These are phyloP conservation scores for Zeugodacus cucurbitae DNA, from an alignment of 1,140 invertebrate species.

Conservation along the genomic window DNA sequence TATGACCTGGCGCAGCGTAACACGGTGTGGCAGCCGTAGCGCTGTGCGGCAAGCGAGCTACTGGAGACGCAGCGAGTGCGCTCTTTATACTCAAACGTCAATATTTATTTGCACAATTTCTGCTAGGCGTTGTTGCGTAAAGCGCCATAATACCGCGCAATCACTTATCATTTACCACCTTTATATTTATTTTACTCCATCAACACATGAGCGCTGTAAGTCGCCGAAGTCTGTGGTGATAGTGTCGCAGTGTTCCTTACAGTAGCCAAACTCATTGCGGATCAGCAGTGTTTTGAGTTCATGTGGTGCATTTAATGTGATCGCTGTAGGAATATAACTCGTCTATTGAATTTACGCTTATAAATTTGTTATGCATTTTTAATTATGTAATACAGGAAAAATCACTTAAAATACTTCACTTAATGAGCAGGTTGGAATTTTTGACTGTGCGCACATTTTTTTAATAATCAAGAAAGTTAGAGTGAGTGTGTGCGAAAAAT, in stretches of 20 bases:
- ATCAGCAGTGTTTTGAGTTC: neutral
- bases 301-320: neutral
- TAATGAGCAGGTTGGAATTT: no score
- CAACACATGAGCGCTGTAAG: no score
- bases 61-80: neutral
- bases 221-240: neutral
- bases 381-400: no score
- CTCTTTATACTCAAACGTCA: neutral
- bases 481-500: no score
- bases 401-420: no score
- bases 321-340: neutral
- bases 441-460: no score
- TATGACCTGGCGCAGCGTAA: constrained; percentile 3
- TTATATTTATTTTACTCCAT: neutral
- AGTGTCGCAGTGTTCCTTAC: neutral
- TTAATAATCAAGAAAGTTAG: no score
- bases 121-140: constrained; percentile 42
- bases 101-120: constrained; percentile 23
- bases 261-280: neutral
- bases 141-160: constrained; percentile 22
- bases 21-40: neutral
- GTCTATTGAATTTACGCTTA: neutral
- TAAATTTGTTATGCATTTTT: no score
- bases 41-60: neutral
- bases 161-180: constrained; percentile 42